Evolutionary conservation across 1,140 invertebrate species (phyloP).

Genomic region (Hyphantria cunea): DNA sequence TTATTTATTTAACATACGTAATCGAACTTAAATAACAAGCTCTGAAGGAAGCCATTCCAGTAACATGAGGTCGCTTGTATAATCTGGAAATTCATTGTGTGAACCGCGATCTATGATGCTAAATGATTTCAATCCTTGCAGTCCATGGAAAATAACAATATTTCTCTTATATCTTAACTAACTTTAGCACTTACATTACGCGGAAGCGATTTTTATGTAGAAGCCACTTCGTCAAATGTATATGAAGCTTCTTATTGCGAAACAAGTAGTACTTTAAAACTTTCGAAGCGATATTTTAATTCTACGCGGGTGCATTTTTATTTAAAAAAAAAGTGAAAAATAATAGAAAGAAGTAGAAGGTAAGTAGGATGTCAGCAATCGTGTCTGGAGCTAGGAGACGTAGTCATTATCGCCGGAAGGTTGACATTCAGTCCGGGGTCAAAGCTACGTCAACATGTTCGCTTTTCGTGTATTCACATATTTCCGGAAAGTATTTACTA

Average conservation of each 20-base stretch:
- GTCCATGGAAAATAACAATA: conserved; percentile 38
- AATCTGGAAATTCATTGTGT: conserved; percentile 62
- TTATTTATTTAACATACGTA: conserved; percentile 51
- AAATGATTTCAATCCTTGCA: conserved; percentile 60
- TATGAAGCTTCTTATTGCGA: conserved; percentile 69
- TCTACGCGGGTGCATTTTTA: conserved; percentile 77
- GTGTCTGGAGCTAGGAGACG: conserved; percentile 72
- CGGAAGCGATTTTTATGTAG: conserved; percentile 68
- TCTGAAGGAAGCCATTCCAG: conserved; percentile 75
- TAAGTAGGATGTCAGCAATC: conserved; percentile 72
- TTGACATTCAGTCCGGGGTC: conserved; percentile 58
- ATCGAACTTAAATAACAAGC: conserved; percentile 69
- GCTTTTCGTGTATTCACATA: conserved; percentile 77
- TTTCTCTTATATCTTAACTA: conserved; percentile 39
- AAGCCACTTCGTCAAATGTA: conserved; percentile 64
- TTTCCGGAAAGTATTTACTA: conserved; percentile 71
- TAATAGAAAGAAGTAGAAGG: conserved; percentile 75
- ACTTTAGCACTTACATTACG: conserved; percentile 59
- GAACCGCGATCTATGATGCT: conserved; percentile 65
- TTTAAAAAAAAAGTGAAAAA: conserved; percentile 77
- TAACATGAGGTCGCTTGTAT: conserved; percentile 54
- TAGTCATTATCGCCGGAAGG: conserved; percentile 66
- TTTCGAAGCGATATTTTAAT: conserved; percentile 67
- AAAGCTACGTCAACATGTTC: conserved; percentile 67
- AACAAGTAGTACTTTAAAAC: conserved; percentile 46